A percentile compares a stretch with the other conserved stretches of the same genome.
phyloP scores from a whole-genome alignment of 2,888 invertebrate species.

The Drosophila hawaiiensis region DNA sequence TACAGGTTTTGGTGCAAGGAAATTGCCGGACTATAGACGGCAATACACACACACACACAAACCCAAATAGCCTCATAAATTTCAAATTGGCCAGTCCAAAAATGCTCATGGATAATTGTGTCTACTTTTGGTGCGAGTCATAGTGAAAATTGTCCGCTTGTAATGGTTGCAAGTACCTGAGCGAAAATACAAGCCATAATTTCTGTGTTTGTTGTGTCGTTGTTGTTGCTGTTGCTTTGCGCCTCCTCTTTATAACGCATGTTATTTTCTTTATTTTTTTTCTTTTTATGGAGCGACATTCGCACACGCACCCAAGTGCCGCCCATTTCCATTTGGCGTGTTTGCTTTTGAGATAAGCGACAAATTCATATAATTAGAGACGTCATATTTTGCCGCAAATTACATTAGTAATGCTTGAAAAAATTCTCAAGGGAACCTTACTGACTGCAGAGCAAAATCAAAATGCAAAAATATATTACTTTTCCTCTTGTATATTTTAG shows the following conservation, averaged over 20 bases:
- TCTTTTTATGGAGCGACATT: slow-evolving; percentile 47
- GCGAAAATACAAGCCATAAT: slow-evolving; percentile 20
- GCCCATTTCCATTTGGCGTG: slow-evolving; percentile 72
- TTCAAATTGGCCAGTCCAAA: slow-evolving; percentile 62
- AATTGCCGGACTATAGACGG: slow-evolving; percentile 51
- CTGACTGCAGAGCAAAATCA: slow-evolving; percentile 3
- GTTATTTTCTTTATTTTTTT: slow-evolving; percentile 2
- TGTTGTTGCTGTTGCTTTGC: slow-evolving; percentile 18
- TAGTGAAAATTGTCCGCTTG: slow-evolving; percentile 66
- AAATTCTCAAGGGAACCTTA: slow-evolving; percentile 6
- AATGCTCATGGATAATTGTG: slow-evolving; percentile 69
- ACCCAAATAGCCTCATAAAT: slow-evolving; percentile 3
- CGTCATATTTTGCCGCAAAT: slow-evolving; percentile 70
- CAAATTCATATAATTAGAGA: slow-evolving; percentile 77
- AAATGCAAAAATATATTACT: neutral
- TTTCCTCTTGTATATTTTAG: neutral
- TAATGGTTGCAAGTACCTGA: slow-evolving; percentile 7
- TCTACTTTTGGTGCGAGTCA: slow-evolving; percentile 59
- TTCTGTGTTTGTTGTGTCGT: slow-evolving; percentile 11
- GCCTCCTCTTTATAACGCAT: slow-evolving; percentile 40
- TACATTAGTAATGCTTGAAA: slow-evolving; percentile 54
- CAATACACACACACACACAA: slow-evolving; percentile 5
- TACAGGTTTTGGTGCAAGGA: slow-evolving; percentile 64
- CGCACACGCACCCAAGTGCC: slow-evolving; percentile 51
- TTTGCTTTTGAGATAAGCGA: slow-evolving; percentile 74